Conservation (phyloP, 2,113 vertebrate species). For the Caranx ignobilis region DNA sequence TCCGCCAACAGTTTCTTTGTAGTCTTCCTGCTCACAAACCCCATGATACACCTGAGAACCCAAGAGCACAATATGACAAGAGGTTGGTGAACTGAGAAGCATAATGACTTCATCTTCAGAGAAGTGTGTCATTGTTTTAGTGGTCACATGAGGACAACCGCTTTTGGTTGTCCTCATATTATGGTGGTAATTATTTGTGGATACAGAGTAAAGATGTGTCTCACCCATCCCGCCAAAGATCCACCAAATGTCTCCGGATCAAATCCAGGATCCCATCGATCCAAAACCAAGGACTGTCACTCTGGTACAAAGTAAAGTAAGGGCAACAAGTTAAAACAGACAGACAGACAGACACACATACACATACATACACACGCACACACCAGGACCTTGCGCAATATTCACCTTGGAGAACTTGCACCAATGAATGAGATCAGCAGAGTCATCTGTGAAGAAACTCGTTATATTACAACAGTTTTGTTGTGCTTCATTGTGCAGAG, state of each 20-base stretch:
- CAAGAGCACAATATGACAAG: background rate
- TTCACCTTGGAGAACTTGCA: conserved; percentile 91
- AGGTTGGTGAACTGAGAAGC: background rate
- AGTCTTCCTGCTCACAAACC: conserved; percentile 91
- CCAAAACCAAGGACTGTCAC: conserved; percentile 92
- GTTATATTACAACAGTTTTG: background rate
- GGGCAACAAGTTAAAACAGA: background rate
- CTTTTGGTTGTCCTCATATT: background rate
- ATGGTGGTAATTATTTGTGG: background rate
- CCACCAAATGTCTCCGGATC: conserved; percentile 91
- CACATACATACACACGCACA: background rate
- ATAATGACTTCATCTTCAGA: background rate
- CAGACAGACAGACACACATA: background rate
- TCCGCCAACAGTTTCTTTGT: conserved; percentile 85
- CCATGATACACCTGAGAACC: conserved; percentile 88
- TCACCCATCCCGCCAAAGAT: conserved; percentile 95
- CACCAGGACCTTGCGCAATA: background rate
- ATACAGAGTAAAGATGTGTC: conserved; percentile 21
- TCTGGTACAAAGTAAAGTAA: conserved; percentile 73
- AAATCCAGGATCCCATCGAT: conserved; percentile 94
- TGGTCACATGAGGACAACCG: background rate
- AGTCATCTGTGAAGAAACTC: conserved; percentile 51
- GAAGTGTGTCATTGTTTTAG: background rate
- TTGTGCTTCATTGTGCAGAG: no score
- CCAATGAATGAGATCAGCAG: conserved; percentile 88